Evolutionary conservation across 2,888 invertebrate species (phyloP), one percentile per base, ranked within the genome.

Genomic region (Scaptomyza cyrtandrae): DNA sequence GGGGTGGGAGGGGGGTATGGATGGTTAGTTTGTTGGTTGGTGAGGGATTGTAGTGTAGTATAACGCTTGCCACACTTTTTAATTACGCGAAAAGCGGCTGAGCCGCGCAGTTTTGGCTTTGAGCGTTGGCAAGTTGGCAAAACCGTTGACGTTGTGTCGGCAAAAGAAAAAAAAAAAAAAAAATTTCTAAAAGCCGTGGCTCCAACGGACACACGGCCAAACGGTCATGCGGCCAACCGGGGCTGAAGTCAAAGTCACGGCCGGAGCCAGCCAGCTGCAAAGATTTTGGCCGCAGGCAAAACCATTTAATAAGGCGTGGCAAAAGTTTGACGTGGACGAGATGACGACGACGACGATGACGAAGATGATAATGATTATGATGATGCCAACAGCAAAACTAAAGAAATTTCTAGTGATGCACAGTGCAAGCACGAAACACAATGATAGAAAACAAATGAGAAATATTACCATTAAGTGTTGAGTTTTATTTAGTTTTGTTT

Each of bases 31-130:
- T 7, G 24, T 14, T 10, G 13, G 33, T 7, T n/a, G 27, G 13
- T 24, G 19, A 24, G 13, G 16, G 24, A 14, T 3, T 29, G 56
- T 39, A 64, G 58, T 39, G 16, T 59, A 60, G 64, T 58, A 63
- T 59, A 75, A 58, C 59, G 74, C 60, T 80, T 57, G 80, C 89
- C 85, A 69, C 87, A 86, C 74, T 88, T 86, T 86, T 86, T 86
- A 86, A 86, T 86, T 86, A 86, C 89, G 85, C 89, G 80, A 85
- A 86, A 75, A 86, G 89, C 80, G 78, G 75, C 87, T 75, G 88
- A 86, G 83, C 88, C 80, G 89, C 89, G 89, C 87, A 82, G 88
- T 82, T 88, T 88, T 84, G 79, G 81, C 71, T 88, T 80, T 80
- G 70, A 80, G 67, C 46, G 59, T 35, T 50, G 19, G 50, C 70